phyloP scores from a whole-genome alignment of 2,888 invertebrate genomes.

The Lepidocyrtoides sp. region DNA sequence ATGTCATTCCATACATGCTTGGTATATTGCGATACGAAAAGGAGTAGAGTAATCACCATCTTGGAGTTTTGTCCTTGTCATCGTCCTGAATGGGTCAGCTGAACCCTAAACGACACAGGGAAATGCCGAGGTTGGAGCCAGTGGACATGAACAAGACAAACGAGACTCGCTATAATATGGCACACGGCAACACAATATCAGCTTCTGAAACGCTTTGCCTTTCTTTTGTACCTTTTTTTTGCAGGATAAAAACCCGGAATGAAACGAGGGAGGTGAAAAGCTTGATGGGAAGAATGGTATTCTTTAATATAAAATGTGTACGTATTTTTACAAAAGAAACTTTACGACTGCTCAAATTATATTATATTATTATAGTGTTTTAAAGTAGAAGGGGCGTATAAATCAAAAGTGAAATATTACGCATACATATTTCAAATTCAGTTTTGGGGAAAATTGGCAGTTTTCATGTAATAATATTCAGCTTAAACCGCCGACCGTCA shows the following conservation, averaged over 20 bases:
- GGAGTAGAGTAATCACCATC: background rate
- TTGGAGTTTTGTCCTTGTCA: background rate
- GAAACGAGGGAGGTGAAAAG: no score
- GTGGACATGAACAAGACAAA: background rate
- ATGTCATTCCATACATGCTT: no score
- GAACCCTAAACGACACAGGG: background rate
- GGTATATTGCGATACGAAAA: no score
- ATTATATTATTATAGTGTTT: background rate
- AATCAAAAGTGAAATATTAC: slow-evolving; percentile 69
- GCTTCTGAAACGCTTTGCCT: background rate
- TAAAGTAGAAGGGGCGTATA: slow-evolving; percentile 28
- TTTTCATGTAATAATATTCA: background rate
- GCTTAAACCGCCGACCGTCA: background rate
- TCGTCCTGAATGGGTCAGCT: background rate
- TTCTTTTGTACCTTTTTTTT: background rate
- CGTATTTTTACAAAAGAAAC: background rate
- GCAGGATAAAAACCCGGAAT: background rate
- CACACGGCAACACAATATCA: no score
- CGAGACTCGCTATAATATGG: background rate
- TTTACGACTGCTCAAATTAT: background rate
- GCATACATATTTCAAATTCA: slow-evolving; percentile 43
- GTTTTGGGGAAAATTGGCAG: slow-evolving; percentile 31
- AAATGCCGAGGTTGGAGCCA: background rate
- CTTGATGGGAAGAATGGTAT: background rate
- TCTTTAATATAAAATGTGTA: background rate